A percentile compares a stretch with the other conserved stretches of the same genome.
Conservation (phyloP, 2,888 invertebrate species). For the Barypeithes pellucidus region DNA sequence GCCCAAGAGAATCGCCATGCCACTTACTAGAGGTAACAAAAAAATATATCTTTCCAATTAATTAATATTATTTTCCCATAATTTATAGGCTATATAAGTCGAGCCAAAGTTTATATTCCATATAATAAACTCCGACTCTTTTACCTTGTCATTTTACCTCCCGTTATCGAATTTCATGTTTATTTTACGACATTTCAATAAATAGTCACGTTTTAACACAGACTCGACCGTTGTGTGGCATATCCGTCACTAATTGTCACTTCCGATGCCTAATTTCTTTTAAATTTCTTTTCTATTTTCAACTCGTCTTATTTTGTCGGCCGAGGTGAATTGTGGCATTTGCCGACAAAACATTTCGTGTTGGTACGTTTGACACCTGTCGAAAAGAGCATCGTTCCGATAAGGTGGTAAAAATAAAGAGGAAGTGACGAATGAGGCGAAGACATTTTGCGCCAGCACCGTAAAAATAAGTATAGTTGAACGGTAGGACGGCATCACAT, state of each 20-base stretch:
- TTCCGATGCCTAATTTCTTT: conserved; percentile 49
- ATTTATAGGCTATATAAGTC: no score
- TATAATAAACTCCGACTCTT: conserved; percentile 15
- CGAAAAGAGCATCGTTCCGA: conserved; percentile 48
- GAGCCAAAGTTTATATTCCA: neutral
- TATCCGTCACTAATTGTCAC: conserved; percentile 49
- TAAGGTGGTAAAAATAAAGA: conserved; percentile 44
- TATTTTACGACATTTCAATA: conserved; percentile 35
- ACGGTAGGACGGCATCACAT: no score
- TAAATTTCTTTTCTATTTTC: conserved; percentile 40
- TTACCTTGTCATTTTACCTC: conserved; percentile 3
- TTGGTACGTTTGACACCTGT: conserved; percentile 56
- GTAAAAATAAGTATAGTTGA: no score
- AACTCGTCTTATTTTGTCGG: conserved; percentile 30
- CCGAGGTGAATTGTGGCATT: conserved; percentile 31
- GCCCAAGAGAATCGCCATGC: no score
- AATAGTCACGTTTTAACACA: conserved; percentile 37
- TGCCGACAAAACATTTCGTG: conserved; percentile 50
- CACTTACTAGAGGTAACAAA: no score
- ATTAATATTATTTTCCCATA: no score
- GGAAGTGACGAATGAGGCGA: conserved; percentile 38
- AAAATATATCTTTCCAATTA: no score
- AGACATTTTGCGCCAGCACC: conserved; percentile 34
- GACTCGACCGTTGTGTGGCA: conserved; percentile 33
- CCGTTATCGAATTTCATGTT: conserved; percentile 24